Evolutionary conservation across 2,888 invertebrate genomes (phyloP), one percentile per base, ranked within the genome.

Genomic region (Chaetogeoica ovagalla): DNA sequence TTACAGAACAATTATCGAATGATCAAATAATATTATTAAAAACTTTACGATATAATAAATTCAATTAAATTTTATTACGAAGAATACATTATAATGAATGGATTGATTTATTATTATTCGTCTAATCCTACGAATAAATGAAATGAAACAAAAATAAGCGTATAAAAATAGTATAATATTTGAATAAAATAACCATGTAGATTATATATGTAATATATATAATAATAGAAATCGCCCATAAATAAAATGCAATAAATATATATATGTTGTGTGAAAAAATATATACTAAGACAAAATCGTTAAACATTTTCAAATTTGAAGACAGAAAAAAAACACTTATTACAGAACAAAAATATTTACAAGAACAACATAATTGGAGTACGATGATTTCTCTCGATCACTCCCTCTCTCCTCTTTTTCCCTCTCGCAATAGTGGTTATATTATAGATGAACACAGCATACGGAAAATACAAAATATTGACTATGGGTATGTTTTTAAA

Each of bases 81-180:
- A 75, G 74, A 75, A 75, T 75, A 57, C 39, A 48, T 48, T 48
- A 48, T 48, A 48, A 48, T 48, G 11, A 48, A 48, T 48, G 43
- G n/a, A 9, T 48, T 60, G 1, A 48, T 48, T 48, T 48, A 48
- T 48, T 48, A 48, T 48, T 48, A 48, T 48, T 37, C 63, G 11
- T 55, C 5, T 52, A 52, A 55, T 23, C n/a, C 17, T 66, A 65
- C 17, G 39, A 75, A 57, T 79, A 71, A 57, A 71, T 63, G 63
- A 79, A 62, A 79, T 79, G 70, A 70, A 79, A 79, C 70, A 70
- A 70, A 48, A 70, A 71, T 63, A 79, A 79, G 70, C 71, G 63
- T 79, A 79, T 71, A 79, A 79, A 79, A 79, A 79, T 79, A 79
- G 79, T 79, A 71, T 63, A 79, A 63, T 79, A 71, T 79, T 63